A percentile compares a stretch with the other conserved stretches of the same genome.
Conservation (phyloP, 2,888 invertebrate species). For the Aphidoletes aphidimyza region DNA sequence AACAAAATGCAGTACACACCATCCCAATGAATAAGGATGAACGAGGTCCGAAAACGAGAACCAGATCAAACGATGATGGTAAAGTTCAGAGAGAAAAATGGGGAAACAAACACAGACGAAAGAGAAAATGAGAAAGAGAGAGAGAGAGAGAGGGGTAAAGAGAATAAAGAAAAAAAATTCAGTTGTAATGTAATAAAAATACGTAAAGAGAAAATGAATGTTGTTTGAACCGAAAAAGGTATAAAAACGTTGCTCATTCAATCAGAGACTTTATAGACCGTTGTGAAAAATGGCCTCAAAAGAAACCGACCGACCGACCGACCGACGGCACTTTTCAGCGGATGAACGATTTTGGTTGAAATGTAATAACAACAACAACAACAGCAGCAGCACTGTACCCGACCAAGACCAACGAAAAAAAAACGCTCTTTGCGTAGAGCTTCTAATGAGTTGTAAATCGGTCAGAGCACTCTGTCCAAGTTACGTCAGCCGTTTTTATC, state of each 20-base stretch:
- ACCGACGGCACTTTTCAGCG: background rate
- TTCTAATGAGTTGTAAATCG: slow-evolving; percentile 31
- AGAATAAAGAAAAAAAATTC: background rate
- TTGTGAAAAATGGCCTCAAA: background rate
- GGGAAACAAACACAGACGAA: background rate
- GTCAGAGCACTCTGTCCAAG: slow-evolving; percentile 8
- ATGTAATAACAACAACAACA: background rate
- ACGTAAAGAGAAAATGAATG: slow-evolving; percentile 32
- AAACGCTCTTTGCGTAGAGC: background rate
- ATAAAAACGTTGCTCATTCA: slow-evolving; percentile 1
- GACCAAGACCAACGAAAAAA: background rate
- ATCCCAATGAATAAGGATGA: background rate
- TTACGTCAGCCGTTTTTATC: background rate
- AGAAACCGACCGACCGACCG: background rate
- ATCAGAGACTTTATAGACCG: slow-evolving; percentile 9
- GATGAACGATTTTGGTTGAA: background rate
- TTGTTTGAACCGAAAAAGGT: slow-evolving; percentile 14
- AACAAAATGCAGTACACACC: background rate
- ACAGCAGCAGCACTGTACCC: background rate
- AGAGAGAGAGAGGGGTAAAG: background rate
- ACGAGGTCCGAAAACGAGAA: background rate
- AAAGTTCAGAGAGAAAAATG: background rate
- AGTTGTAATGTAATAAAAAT: slow-evolving; percentile 41
- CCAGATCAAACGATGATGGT: background rate
- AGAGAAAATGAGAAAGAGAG: background rate